Percentiles rank a stretch among this genome's conserved stretches.
These are phyloP conservation scores for Psilopsiagon aurifrons DNA, from an alignment of 2,113 vertebrate genomes.

Conservation along the genomic window DNA sequence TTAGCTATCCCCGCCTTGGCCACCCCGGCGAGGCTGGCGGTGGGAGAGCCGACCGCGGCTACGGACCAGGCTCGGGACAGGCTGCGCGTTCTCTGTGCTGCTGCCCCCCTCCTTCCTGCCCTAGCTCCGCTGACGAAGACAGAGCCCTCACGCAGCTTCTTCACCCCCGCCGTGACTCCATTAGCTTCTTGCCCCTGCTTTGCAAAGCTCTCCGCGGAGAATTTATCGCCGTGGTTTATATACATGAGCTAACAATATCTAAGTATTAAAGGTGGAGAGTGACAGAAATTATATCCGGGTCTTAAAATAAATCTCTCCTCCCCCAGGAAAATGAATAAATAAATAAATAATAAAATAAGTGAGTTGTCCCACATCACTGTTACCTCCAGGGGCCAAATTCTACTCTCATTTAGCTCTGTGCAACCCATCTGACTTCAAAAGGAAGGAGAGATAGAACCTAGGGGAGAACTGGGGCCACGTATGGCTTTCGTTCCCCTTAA, in stretches of 20 bases:
- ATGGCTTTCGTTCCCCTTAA: not conserved
- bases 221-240: not conserved
- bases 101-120: too few species aligned
- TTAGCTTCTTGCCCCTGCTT: not conserved
- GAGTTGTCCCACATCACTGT: not conserved
- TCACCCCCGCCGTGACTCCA: not conserved
- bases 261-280: not conserved
- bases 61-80: not conserved
- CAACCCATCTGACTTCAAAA: slow-evolving; percentile 39
- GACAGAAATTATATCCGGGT: not conserved
- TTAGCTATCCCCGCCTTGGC: not conserved
- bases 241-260: rapidly evolving
- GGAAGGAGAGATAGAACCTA: slow-evolving; percentile 7
- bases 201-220: not conserved
- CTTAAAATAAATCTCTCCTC: not conserved
- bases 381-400: not conserved
- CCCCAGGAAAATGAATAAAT: too few species aligned
- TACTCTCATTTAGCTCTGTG: not conserved
- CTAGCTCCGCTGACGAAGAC: not conserved
- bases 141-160: not conserved
- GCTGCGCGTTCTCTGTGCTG: not conserved
- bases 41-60: not conserved
- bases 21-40: not conserved
- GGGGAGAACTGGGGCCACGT: slow-evolving; percentile 11
- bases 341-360: not conserved